A percentile compares a stretch with the other conserved stretches of the same genome.
Conservation (phyloP, 2,888 invertebrate species). For the Eupelmus urozonus region DNA sequence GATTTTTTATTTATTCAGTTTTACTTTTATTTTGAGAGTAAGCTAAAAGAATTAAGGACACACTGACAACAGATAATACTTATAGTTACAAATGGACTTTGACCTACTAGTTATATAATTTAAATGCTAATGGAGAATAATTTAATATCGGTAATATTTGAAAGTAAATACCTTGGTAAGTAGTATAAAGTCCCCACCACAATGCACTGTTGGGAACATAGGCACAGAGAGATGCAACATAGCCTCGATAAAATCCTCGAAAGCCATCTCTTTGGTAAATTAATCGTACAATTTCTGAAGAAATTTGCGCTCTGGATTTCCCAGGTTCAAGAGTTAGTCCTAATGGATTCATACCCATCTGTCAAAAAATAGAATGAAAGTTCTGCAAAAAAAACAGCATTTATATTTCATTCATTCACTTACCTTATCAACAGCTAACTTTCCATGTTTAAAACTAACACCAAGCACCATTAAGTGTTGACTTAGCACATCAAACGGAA, state of each 20-base stretch:
- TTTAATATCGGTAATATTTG: background rate
- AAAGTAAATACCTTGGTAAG: slow-evolving; percentile 88
- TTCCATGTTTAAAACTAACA: slow-evolving; percentile 76
- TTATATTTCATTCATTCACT: slow-evolving; percentile 27
- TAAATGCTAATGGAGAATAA: background rate
- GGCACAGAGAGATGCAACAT: slow-evolving; percentile 92
- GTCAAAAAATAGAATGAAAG: slow-evolving; percentile 57
- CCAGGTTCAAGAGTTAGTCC: slow-evolving; percentile 83
- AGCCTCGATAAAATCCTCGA: slow-evolving; percentile 95
- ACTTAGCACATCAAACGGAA: slow-evolving; percentile 97
- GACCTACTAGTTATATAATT: background rate
- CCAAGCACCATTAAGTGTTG: slow-evolving; percentile 98
- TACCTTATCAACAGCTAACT: slow-evolving; percentile 72
- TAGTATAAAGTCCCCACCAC: slow-evolving; percentile 97
- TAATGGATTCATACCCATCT: slow-evolving; percentile 85
- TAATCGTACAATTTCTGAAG: slow-evolving; percentile 85
- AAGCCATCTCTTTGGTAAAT: slow-evolving; percentile 91
- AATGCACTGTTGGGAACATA: slow-evolving; percentile 98
- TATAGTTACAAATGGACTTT: too few species aligned
- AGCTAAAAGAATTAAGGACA: too few species aligned
- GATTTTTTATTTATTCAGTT: too few species aligned
- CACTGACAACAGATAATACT: too few species aligned
- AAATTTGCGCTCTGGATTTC: slow-evolving; percentile 83
- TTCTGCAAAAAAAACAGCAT: slow-evolving; percentile 5
- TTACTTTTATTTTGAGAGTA: too few species aligned